Conservation (phyloP, 2,113 vertebrate genomes). For the Laterallus jamaicensis region DNA sequence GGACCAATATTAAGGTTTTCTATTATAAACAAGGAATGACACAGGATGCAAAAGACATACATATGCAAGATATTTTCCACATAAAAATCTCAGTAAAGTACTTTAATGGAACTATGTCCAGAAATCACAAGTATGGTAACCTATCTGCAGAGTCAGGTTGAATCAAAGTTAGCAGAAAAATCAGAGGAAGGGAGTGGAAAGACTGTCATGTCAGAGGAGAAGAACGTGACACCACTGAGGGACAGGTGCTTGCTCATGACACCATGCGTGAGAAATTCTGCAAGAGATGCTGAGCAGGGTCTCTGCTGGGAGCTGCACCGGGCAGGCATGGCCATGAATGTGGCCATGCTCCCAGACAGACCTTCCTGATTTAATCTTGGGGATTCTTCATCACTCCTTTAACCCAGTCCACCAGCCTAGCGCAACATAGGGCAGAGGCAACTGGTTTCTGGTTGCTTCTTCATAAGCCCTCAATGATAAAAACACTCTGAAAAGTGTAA, state of each 20-base stretch:
- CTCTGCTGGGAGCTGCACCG: neutral
- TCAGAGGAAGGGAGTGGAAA: neutral
- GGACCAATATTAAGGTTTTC: neutral
- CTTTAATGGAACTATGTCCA: neutral
- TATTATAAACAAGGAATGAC: neutral
- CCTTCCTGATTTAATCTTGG: neutral
- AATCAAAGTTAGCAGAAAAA: neutral
- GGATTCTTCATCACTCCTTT: neutral
- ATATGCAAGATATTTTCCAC: neutral
- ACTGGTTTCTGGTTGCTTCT: neutral
- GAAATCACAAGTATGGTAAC: neutral
- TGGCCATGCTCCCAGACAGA: neutral
- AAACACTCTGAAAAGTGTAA: neutral
- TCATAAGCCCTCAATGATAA: neutral
- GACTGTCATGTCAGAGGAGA: neutral
- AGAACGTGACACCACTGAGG: neutral
- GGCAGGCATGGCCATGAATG: neutral
- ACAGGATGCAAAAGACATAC: neutral
- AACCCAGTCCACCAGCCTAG: neutral
- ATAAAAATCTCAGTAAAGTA: neutral
- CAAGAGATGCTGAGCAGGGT: neutral
- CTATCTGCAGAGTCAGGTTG: neutral
- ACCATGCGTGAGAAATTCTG: rapidly evolving
- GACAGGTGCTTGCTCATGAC: neutral
- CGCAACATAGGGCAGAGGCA: neutral